Base-by-base conservation (phyloP, 2,797 vertebrate species). In the Typhlichthys subterraneus region DNA sequence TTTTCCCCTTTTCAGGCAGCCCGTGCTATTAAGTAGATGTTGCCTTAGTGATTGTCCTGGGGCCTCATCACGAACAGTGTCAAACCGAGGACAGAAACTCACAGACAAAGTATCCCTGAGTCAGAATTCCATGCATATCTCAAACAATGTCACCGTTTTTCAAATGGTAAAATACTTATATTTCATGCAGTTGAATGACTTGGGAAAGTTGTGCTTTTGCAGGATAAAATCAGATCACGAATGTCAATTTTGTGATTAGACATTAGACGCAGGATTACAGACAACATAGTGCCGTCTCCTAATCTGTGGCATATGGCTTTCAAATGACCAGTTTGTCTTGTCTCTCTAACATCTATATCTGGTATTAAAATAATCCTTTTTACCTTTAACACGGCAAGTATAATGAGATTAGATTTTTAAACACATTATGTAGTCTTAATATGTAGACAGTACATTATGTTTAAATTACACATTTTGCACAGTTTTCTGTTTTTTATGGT, bases 251-350 rank as follows among this genome's bases (percentile, higher is more conserved):
- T 73, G 64, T 75, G 82, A 66, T 29, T 29, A 4, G 23, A 29
- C 23, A 29, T 29, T 29, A 29, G 23, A 29, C 23, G 38, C 9
- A 38, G 14, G 50, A 80, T 48, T 75, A 78, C 79, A 59, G 38
- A 23, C 62, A n/a, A 53, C 42, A 67, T 59, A 62, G 73, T 57
- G 74, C 59, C 67, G 61, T 77, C 82, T 85, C 76, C 77, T 90
- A 89, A 92, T 90, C 89, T 89, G 81, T 85, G 83, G 80, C 91
- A 92, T 92, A 92, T 91, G 92, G 89, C 84, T 89, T 83, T 88
- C 78, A 81, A 84, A 90, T 88, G 85, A 88, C 82, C 88, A 82
- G 88, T 81, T 89, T 89, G 86, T 79, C 81, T 90, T 80, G 82
- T 87, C 86, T 86, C 82, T 85, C 80, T 85, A 83, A 89, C 79